Evolutionary conservation across 2,797 vertebrate species (phyloP).

Genomic region (Orientallactaga sibirica): DNA sequence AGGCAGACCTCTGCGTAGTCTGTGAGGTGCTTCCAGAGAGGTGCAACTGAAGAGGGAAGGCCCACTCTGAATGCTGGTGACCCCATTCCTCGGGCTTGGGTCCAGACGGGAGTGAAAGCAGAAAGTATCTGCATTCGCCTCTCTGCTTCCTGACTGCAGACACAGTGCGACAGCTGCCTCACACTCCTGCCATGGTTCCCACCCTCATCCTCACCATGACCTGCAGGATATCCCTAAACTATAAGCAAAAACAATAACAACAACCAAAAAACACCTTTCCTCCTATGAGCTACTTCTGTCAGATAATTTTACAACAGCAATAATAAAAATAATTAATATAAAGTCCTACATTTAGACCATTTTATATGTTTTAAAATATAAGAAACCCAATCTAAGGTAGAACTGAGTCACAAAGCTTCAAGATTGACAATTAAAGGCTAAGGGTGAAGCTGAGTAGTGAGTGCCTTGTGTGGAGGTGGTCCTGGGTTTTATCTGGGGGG

Average conservation of each 20-base stretch:
- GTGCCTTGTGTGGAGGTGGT: too few relatives aligned
- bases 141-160: neutral
- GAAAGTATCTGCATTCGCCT: neutral
- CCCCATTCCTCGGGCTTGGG: rapidly evolving
- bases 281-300: neutral
- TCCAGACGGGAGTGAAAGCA: neutral
- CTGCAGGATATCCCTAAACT: neutral
- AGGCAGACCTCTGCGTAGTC: neutral
- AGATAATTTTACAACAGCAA: too few relatives aligned
- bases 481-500: neutral
- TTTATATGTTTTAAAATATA: constrained; percentile 55
- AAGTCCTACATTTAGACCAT: neutral
- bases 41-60: neutral
- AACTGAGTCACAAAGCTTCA: constrained; percentile 21
- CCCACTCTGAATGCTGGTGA: neutral
- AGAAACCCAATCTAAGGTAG: constrained; percentile 25
- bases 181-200: neutral
- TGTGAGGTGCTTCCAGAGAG: neutral
- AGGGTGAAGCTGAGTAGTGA: neutral
- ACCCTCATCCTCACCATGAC: neutral
- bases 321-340: neutral
- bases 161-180: neutral
- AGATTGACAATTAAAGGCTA: constrained; percentile 26
- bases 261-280: too few relatives aligned
- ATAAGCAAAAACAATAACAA: neutral